A percentile compares a stretch with the other conserved stretches of the same genome.
Evolutionary conservation across 2,888 invertebrate species (phyloP).

Genomic region (Eumerus sabulonum): DNA sequence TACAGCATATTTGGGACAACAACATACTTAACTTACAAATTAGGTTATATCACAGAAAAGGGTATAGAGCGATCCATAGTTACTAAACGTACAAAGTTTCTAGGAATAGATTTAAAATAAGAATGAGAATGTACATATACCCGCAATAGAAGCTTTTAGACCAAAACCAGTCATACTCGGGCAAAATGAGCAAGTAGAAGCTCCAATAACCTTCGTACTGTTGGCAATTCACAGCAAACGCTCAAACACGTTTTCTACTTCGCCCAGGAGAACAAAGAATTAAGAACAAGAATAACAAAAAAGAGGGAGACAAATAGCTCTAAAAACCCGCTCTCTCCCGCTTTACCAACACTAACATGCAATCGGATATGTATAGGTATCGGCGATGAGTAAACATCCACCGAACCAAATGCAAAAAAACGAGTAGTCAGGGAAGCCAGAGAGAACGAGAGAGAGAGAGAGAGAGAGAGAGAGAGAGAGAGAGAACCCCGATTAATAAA

Average conservation of each 20-base stretch:
- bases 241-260: slow-evolving; percentile 53
- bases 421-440: neutral
- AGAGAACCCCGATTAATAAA: too few relatives aligned
- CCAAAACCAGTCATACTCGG: too few relatives aligned
- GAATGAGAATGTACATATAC: too few relatives aligned
- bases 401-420: neutral
- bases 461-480: neutral
- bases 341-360: neutral
- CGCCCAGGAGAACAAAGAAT: neutral
- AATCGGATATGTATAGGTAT: slow-evolving; percentile 1
- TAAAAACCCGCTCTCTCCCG: neutral
- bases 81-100: too few relatives aligned
- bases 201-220: slow-evolving; percentile 37
- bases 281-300: neutral
- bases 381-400: too few relatives aligned
- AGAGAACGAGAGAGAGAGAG: neutral
- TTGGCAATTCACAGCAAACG: slow-evolving; percentile 57
- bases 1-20: too few relatives aligned
- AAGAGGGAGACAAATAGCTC: neutral
- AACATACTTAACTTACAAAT: too few relatives aligned
- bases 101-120: too few relatives aligned
- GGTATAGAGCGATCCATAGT: too few relatives aligned
- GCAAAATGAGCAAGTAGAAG: neutral
- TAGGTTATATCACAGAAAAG: too few relatives aligned
- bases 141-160: too few relatives aligned